Base-by-base conservation (phyloP, 1,140 invertebrate genomes). In the Drosophila bifasciata region DNA sequence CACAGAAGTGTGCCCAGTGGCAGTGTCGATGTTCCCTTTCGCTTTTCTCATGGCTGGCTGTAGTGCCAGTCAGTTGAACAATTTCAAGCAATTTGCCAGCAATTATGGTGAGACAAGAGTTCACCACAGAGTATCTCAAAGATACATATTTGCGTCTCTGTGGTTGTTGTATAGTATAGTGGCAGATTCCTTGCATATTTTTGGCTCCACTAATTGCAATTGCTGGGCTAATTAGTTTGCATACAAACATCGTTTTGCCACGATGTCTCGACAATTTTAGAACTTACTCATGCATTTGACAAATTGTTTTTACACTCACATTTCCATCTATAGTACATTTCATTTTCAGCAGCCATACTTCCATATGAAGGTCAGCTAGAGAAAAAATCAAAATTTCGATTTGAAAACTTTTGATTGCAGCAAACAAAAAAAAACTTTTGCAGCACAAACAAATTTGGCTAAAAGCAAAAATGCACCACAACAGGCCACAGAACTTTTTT, bases 1-100 rank as follows among this genome's bases (percentile, higher is more conserved):
- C 56, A 66, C 76, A 86, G 57, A 86, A 86, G 81, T 88, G 81
- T 88, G 81, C 69, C 79, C 49, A 49, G 48, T 64, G 59, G 43
- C 51, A 64, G 43, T 76, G 43, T 76, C 62, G 50, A 40, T n/a
- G n/a, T 67, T 66, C 45, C 59, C 83, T 86, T 76, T 85, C 72
- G 60, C 46, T 85, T 83, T 75, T 39, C 21, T 60, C 16, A 36
- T 36, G 32, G 32, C 32, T 36, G n/a, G n/a, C n/a, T n/a, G n/a
- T n/a, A n/a, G 4, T 44, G 53, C n/a, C n/a, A n/a, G 55, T 19
- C 51, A 36, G 23, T 57, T 69, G 17, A 61, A 36, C 32, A 68
- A 80, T 74, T 56, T 48, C 15, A 28, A 76, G 44, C 66, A 72
- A 84, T 76, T 84, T 86, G 67, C 68, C 72, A 76, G 53, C 55